Conservation (phyloP, 2,113 vertebrate species). For the Diglossa brunneiventris region DNA sequence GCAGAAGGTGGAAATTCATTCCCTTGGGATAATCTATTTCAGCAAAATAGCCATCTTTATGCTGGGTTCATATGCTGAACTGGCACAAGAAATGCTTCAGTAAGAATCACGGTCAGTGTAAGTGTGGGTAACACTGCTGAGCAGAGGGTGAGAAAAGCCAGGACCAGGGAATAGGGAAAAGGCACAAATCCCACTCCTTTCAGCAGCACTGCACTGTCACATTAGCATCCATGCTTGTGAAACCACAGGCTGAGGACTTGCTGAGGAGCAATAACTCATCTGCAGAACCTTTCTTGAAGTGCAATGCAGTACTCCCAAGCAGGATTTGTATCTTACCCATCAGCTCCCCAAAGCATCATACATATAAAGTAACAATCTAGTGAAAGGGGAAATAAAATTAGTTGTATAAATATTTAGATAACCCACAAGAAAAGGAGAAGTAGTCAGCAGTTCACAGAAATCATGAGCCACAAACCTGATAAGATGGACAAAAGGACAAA, state of each 20-base stretch:
- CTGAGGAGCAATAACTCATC: background rate
- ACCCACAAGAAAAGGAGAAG: background rate
- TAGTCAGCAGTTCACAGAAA: background rate
- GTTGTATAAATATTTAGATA: background rate
- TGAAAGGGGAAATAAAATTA: conserved; percentile 30
- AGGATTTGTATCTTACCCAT: background rate
- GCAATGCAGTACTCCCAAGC: background rate
- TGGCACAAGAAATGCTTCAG: background rate
- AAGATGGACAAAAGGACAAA: background rate
- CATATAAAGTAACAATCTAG: background rate
- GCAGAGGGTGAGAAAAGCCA: background rate
- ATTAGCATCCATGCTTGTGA: background rate
- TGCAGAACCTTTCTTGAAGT: background rate
- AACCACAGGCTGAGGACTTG: background rate
- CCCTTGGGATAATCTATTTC: background rate
- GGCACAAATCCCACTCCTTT: background rate
- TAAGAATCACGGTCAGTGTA: background rate
- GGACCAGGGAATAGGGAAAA: background rate
- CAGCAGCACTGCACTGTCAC: background rate
- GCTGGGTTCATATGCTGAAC: background rate
- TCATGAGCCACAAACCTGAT: background rate
- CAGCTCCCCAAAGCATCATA: background rate
- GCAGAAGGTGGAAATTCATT: background rate
- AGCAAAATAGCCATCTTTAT: background rate
- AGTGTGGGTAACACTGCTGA: background rate